Conservation (phyloP, 30 jellyfish, hydroid and myxozoan genomes). For the Nemopilema nomurai region DNA sequence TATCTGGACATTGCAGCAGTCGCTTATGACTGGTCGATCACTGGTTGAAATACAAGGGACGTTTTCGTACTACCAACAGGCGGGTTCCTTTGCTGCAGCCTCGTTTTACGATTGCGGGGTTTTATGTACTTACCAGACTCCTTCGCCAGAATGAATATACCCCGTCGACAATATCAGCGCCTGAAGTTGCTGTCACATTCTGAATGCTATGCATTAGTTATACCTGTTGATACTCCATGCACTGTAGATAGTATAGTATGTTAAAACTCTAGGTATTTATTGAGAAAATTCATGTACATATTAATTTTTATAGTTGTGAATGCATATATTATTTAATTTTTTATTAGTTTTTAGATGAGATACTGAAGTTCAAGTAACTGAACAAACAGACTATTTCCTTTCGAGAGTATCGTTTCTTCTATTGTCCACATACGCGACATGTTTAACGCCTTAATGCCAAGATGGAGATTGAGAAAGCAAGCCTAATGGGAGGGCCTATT, state of each 20-base stretch:
- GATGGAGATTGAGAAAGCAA: no score
- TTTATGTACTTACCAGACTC: neutral
- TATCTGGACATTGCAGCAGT: slow-evolving; percentile 78
- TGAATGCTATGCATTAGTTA: neutral
- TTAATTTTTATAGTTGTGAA: neutral
- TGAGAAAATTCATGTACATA: neutral
- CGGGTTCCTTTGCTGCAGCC: slow-evolving; percentile 20
- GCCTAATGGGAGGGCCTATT: no score
- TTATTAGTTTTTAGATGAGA: neutral
- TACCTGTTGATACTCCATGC: neutral
- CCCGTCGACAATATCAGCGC: no score
- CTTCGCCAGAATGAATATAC: neutral
- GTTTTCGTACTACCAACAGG: slow-evolving; percentile 11
- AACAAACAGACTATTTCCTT: no score
- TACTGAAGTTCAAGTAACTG: no score
- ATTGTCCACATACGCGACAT: no score
- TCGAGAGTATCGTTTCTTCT: no score
- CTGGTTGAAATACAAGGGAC: slow-evolving; percentile 56
- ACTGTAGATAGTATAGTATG: neutral
- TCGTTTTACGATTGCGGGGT: slow-evolving; percentile 3
- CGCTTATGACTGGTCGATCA: slow-evolving; percentile 73
- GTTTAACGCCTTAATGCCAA: no score
- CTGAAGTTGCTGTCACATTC: neutral
- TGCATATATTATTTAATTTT: neutral
- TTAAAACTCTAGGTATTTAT: neutral